phyloP scores from a whole-genome alignment of 2,888 invertebrate species.

The Drosophila colorata region DNA sequence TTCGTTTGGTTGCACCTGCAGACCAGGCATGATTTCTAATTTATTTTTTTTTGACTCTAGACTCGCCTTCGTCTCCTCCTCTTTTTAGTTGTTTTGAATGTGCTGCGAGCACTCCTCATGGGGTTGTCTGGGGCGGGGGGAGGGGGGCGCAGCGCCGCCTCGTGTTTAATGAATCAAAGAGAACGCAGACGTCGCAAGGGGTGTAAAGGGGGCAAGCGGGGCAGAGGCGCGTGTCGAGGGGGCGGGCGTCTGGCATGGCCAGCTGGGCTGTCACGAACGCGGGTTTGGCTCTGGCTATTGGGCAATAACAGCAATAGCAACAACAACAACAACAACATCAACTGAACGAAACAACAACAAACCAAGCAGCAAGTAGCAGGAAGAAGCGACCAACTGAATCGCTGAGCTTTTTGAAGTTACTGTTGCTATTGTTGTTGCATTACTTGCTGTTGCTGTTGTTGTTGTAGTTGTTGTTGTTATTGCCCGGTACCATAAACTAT shows the following conservation, averaged over 20 bases:
- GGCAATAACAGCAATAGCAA: conserved; percentile 43
- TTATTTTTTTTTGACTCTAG: conserved; percentile 45
- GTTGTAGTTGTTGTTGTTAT: conserved; percentile 30
- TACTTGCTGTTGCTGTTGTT: conserved; percentile 25
- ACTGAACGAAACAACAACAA: conserved; percentile 40
- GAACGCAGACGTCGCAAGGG: conserved; percentile 43
- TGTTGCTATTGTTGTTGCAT: conserved; percentile 38
- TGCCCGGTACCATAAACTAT: conserved; percentile 57
- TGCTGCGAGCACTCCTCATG: not conserved
- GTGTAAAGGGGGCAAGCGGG: not conserved
- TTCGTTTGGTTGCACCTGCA: conserved; percentile 71
- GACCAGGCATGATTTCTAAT: conserved; percentile 70
- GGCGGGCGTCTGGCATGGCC: conserved; percentile 39
- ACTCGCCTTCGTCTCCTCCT: conserved; percentile 26
- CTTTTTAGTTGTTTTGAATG: conserved; percentile 39
- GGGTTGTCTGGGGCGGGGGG: not conserved
- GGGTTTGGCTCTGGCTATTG: conserved; percentile 60
- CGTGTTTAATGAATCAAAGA: conserved; percentile 67
- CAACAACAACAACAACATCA: conserved; percentile 28
- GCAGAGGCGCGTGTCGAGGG: not conserved
- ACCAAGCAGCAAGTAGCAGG: conserved; percentile 54
- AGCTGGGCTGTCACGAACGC: conserved; percentile 73
- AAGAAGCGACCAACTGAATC: conserved; percentile 78
- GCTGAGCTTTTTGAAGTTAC: conserved; percentile 70
- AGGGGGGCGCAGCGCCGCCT: conserved; percentile 21